Conservation (phyloP, 2,113 vertebrate genomes). For the Gallinago media region DNA sequence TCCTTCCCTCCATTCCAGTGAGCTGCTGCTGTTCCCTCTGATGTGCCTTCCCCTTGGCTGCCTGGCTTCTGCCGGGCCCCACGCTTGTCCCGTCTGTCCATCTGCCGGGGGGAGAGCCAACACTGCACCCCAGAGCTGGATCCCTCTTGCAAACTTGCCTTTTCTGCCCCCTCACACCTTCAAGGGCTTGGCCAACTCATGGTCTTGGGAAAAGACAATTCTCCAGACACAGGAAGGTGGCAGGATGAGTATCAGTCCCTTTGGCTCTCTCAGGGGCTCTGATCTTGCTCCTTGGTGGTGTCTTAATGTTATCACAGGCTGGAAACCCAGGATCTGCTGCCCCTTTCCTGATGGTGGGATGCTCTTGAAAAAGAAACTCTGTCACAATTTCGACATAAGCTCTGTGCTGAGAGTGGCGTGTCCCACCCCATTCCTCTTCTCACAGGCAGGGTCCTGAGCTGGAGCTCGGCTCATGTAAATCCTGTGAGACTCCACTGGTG, state of each 20-base stretch:
- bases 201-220: fast-evolving
- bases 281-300: not conserved
- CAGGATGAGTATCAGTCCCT: not conserved
- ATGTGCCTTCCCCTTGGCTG: not conserved
- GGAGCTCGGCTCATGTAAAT: not conserved
- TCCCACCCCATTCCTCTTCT: not conserved
- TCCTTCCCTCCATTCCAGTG: not conserved
- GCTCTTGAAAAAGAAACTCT: not conserved
- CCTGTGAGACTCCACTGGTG: not conserved
- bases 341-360: not conserved
- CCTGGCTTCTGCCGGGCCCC: not conserved
- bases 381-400: fast-evolving
- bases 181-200: not conserved
- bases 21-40: not conserved
- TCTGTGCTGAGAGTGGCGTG: not conserved
- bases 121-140: not conserved
- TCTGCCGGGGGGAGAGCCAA: not conserved
- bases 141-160: not conserved
- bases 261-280: not conserved
- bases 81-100: fast-evolving
- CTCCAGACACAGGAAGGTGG: not conserved
- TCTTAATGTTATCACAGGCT: not conserved
- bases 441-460: not conserved
- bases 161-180: not conserved
- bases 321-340: not conserved